These are phyloP conservation scores for Lepas anatifera DNA, from an alignment of 2,888 invertebrate species.

Conservation along the genomic window DNA sequence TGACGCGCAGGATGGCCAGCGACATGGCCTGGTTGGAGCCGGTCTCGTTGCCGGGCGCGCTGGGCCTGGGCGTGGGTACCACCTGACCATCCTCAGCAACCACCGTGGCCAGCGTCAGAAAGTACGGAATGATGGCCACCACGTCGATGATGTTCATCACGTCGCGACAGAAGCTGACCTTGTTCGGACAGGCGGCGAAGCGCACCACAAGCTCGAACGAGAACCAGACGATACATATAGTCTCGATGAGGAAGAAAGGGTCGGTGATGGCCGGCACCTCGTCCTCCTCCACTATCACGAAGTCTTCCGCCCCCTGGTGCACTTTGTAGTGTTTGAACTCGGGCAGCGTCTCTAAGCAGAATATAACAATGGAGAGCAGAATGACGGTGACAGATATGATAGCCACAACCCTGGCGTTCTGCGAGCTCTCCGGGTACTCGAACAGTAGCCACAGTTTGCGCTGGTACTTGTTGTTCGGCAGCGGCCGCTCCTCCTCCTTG, in stretches of 20 bases:
- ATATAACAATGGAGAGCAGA: constrained; percentile 96
- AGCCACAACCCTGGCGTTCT: constrained; percentile 95
- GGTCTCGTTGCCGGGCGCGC: constrained; percentile 46
- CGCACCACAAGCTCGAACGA: constrained; percentile 96
- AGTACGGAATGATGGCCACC: constrained; percentile 99
- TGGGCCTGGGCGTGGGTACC: constrained; percentile 22
- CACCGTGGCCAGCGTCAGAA: constrained; percentile 97
- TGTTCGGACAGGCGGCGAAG: constrained; percentile 97
- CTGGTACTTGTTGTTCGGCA: constrained; percentile 94
- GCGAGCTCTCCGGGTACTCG: constrained; percentile 99
- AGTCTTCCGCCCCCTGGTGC: constrained; percentile 89
- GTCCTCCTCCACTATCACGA: constrained; percentile 73
- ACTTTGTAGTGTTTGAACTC: constrained; percentile 99
- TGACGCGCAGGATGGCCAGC: constrained; percentile 95
- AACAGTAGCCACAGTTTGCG: constrained; percentile 97
- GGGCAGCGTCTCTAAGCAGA: constrained; percentile 98
- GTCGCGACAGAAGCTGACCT: constrained; percentile 95
- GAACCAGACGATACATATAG: constrained; percentile 99
- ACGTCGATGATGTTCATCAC: constrained; percentile 99
- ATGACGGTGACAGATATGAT: constrained; percentile 99
- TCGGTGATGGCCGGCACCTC: constrained; percentile 98
- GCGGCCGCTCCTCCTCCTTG: constrained; percentile 96
- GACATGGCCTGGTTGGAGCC: constrained; percentile 97
- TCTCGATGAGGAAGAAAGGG: constrained; percentile 99
- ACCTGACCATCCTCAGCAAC: constrained; percentile 67